A percentile compares a stretch with the other conserved stretches of the same genome.
These are phyloP conservation scores for Apocheima hispidaria DNA, from an alignment of 2,888 invertebrate species.

Conservation along the genomic window DNA sequence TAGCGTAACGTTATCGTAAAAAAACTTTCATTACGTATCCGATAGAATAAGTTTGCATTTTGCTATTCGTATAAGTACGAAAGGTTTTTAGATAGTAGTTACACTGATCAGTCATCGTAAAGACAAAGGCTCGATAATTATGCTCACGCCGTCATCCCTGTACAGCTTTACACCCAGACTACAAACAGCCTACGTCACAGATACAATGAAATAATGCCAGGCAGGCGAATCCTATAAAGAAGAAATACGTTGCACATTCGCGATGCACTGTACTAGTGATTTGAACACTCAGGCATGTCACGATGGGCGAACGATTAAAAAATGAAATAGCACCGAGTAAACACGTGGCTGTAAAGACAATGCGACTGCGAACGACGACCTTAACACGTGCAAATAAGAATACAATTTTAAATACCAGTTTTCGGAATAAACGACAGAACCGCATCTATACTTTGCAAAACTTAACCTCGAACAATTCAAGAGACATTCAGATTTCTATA, in stretches of 20 bases:
- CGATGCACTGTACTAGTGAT: constrained; percentile 53
- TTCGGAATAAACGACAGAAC: background rate
- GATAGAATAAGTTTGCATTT: no score
- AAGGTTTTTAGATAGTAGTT: no score
- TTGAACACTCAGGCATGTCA: constrained; percentile 53
- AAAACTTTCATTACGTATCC: no score
- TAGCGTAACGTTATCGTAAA: no score
- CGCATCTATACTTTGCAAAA: background rate
- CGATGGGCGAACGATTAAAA: constrained; percentile 45
- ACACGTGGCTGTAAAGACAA: constrained; percentile 53
- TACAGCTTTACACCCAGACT: background rate
- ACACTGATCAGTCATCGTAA: background rate
- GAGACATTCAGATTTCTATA: background rate
- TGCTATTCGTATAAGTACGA: no score
- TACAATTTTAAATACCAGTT: background rate
- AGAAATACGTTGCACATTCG: constrained; percentile 45
- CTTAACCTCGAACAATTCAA: no score
- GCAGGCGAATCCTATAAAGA: constrained; percentile 23
- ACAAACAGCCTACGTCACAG: constrained; percentile 44
- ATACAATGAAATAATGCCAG: constrained; percentile 52
- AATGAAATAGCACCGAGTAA: constrained; percentile 76
- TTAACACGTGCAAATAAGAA: no score
- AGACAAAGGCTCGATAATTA: background rate
- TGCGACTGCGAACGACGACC: constrained; percentile 7
- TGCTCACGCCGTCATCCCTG: background rate